These are phyloP conservation scores for Eilema caniola DNA, from an alignment of 2,888 invertebrate genomes.

Conservation along the genomic window DNA sequence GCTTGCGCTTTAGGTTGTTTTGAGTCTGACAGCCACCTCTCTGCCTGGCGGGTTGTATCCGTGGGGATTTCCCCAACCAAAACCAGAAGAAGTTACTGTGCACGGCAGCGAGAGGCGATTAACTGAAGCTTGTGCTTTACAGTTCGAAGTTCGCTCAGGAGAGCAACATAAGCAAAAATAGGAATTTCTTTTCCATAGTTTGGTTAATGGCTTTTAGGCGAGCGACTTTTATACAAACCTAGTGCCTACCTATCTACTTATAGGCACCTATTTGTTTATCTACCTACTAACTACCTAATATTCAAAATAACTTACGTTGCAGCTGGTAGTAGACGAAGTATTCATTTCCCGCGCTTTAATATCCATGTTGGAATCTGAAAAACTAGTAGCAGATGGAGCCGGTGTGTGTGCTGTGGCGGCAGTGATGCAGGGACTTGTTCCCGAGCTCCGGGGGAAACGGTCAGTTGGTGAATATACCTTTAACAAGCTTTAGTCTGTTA, in stretches of 20 bases:
- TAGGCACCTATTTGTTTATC: too few species aligned
- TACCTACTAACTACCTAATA: too few species aligned
- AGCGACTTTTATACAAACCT: too few species aligned
- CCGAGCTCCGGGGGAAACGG: conserved; percentile 92
- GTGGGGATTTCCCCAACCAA: background rate
- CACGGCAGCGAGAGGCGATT: too few species aligned
- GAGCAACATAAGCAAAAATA: too few species aligned
- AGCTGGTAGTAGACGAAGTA: conserved; percentile 89
- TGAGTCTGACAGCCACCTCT: background rate
- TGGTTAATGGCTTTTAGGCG: too few species aligned
- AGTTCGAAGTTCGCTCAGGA: too few species aligned
- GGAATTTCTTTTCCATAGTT: too few species aligned
- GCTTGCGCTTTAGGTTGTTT: background rate
- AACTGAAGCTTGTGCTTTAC: too few species aligned
- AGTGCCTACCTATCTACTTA: too few species aligned
- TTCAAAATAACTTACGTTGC: conserved; percentile 21
- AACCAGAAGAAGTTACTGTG: background rate
- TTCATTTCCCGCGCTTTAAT: conserved; percentile 90
- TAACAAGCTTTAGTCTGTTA: too few species aligned
- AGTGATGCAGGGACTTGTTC: conserved; percentile 90
- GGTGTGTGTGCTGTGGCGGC: conserved; percentile 93
- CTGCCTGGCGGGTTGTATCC: background rate
- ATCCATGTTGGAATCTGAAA: conserved; percentile 90
- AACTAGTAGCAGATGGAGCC: conserved; percentile 93
- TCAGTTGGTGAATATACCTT: conserved; percentile 51